These are phyloP conservation scores for Euzetes globulus DNA, from an alignment of 2,888 invertebrate species.

Conservation along the genomic window DNA sequence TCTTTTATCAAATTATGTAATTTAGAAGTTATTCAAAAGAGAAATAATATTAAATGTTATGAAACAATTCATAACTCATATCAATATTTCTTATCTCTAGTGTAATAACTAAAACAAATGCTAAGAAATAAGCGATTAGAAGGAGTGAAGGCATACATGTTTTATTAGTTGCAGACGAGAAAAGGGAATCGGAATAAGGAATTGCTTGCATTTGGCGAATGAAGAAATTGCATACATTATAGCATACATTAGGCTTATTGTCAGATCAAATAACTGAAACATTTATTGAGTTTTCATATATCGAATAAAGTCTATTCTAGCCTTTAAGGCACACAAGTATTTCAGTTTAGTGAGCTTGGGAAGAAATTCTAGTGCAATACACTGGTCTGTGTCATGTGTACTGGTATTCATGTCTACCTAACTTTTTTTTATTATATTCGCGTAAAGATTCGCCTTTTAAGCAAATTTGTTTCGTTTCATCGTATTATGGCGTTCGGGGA, in stretches of 20 bases:
- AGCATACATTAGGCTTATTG: slow-evolving; percentile 6
- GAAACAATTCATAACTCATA: neutral
- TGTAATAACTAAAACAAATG: neutral
- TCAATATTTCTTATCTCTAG: neutral
- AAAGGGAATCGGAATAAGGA: too few species aligned
- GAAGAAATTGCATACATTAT: neutral
- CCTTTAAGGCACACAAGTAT: neutral
- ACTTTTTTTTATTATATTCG: neutral
- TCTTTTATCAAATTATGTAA: neutral
- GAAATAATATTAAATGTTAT: too few species aligned
- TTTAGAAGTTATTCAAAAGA: neutral
- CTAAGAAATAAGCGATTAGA: neutral
- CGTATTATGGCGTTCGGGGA: slow-evolving; percentile 12
- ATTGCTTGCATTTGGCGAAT: neutral
- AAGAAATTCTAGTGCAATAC: too few species aligned
- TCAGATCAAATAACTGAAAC: slow-evolving; percentile 12
- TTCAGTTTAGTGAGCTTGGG: neutral
- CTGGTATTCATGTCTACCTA: neutral
- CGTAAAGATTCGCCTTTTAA: slow-evolving; percentile 13
- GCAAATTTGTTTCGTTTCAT: slow-evolving; percentile 24
- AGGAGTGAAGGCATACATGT: neutral
- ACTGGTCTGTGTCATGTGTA: neutral
- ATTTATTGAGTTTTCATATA: slow-evolving; percentile 8
- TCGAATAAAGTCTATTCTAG: neutral
- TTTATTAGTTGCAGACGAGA: neutral